Evolutionary conservation across 2,113 vertebrate genomes (phyloP), one percentile per base, ranked within the genome.

Genomic region (Anseranas semipalmata): DNA sequence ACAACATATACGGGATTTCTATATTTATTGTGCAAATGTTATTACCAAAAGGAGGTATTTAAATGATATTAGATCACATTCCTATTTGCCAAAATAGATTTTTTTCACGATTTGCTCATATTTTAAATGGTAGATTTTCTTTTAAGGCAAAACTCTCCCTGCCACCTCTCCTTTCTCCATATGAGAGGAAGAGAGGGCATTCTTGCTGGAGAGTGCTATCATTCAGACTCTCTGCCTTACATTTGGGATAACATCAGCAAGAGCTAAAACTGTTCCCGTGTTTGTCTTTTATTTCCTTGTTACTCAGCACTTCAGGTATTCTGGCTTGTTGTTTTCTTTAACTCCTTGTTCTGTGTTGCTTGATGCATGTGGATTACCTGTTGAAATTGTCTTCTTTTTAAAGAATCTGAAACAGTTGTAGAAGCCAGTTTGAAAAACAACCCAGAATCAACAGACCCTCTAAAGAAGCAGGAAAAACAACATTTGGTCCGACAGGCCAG

Each of bases 321-420:
- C 21, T 88, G 78, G 20, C 16, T 53, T 67, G 12, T 55, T 89
- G 28, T 78, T 84, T 79, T 65, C 45, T 85, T 32, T 59, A 89
- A 32, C 0, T 2, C 25, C 56, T 71, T 78, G 22, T 89, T 95
- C 55, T 92, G 19, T 79, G 53, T 90, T 72, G 27, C 50, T 90
- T 91, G 66, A 83, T 87, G 56, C 20, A 28, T 63, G 22, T 52
- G 63, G 43, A 79, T 93, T 78, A 82, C 67, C 35, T 75, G 35
- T 56, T 68, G 78, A 91, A 79, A 94, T 87, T 95, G 78, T 98
- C 96, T 98, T 97, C 87, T 97, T 96, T 98, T 97, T 93, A 91
- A 98, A 99, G 98, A 99, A 98, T 97, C 98, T 32, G 99, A 99
- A 93, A 92, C 98, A 48, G 91, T 98, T 84, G 94, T 99, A 96